Conservation (phyloP, 2,888 invertebrate genomes). For the Meliscaeva auricollis region DNA sequence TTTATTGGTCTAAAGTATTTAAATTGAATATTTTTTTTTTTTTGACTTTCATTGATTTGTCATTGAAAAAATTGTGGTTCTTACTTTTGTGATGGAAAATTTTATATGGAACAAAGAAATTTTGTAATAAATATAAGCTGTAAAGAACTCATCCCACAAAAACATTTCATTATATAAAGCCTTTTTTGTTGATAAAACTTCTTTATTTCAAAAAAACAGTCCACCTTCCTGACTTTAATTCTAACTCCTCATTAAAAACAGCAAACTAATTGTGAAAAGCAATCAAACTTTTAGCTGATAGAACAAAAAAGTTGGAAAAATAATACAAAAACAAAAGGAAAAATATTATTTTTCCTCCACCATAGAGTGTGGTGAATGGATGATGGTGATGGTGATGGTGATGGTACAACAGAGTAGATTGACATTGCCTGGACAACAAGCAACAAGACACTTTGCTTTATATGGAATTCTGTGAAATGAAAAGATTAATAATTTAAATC, state of each 20-base stretch:
- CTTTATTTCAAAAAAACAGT: background rate
- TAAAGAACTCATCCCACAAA: background rate
- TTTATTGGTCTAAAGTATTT: no score
- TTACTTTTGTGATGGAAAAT: no score
- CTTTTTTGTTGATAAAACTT: background rate
- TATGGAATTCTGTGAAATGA: background rate
- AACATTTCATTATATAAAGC: background rate
- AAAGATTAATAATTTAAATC: conserved; percentile 15
- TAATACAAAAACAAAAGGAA: background rate
- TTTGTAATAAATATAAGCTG: no score
- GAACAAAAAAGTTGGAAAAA: background rate
- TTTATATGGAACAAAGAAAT: no score
- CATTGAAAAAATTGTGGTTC: no score
- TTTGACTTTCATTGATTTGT: no score
- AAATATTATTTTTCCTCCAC: background rate
- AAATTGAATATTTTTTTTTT: no score
- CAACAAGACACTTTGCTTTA: conserved; percentile 1
- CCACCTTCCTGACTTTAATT: background rate
- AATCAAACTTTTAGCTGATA: conserved; percentile 11
- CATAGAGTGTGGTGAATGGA: background rate
- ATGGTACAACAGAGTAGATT: no score
- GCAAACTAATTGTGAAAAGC: conserved; percentile 20
- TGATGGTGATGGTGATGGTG: no score
- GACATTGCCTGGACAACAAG: background rate
- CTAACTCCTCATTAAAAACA: background rate